Evolutionary conservation across 2,797 vertebrate species (phyloP), one percentile per base, ranked within the genome.

Genomic region (Crenuchus spilurus): DNA sequence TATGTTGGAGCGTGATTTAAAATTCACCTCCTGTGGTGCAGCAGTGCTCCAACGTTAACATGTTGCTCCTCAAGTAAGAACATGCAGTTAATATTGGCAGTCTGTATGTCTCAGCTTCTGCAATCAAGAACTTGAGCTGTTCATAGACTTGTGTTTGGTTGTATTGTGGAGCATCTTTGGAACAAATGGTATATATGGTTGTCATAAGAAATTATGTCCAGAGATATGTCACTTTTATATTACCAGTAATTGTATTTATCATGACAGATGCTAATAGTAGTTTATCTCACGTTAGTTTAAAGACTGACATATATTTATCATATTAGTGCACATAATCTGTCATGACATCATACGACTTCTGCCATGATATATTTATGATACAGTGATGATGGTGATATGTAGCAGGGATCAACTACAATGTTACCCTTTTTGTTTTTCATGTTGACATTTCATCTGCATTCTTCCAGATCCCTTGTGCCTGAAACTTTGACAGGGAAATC

Each of bases 31-130:
- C 70, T 42, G 26, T 22, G 5, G 58, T 33, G 63, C 55, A 67
- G 13, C 60, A 65, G 8, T 54, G 63, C 44, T 70, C 58, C 20
- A 16, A 35, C 62, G 58, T 48, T 69, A 66, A 54, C 58, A 55
- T 31, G 49, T 30, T n/a, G 26, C 39, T 30, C 52, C 51, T 14
- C 18, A 51, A 26, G 66, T 5, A 26, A 71, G 26, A 14, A 22
- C 62, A 65, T 58, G 20, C 24, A 4, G 22, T 66, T 48, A 58
- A 42, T 58, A 7, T 31, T 18, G 33, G 13, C 24, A n/a, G 1
- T 14, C 48, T 60, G n/a, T 49, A 62, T 54, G 42, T 46, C 26
- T 33, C 52, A 58, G 24, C 49, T 10, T 31, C 9, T 49, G 52
- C 55, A 58, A 48, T 49, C 30, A 37, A 22, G 24, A 41, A 37